Conservation (phyloP, 2,797 vertebrate genomes). For the Karalla daura region DNA sequence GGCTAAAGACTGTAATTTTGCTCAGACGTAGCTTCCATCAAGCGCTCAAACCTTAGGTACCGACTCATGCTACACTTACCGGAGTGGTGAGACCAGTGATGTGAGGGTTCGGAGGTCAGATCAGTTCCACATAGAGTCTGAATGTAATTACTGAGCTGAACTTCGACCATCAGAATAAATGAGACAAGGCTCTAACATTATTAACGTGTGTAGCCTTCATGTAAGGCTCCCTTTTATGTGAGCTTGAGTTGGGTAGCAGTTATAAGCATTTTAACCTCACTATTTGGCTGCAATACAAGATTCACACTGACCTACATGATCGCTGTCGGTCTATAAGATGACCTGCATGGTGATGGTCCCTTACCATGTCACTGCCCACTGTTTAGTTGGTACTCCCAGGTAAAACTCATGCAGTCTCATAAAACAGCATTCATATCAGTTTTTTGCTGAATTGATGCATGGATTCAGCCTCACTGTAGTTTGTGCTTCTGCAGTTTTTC, state of each 20-base stretch:
- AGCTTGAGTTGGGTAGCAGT: neutral
- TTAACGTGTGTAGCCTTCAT: conserved; percentile 23
- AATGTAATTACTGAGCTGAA: conserved; percentile 54
- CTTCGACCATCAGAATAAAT: conserved; percentile 51
- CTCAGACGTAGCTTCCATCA: conserved; percentile 53
- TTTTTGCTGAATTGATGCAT: neutral
- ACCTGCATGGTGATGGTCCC: too few relatives aligned
- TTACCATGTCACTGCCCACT: too few relatives aligned
- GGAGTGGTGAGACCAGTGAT: conserved; percentile 45
- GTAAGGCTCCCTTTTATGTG: neutral
- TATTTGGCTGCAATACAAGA: too few relatives aligned
- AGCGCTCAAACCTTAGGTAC: conserved; percentile 22
- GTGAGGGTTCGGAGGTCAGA: conserved; percentile 45
- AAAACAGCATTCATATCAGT: too few relatives aligned
- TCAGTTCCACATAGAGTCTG: conserved; percentile 19
- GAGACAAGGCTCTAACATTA: conserved; percentile 45
- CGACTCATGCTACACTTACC: conserved; percentile 35
- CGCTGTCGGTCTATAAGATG: too few relatives aligned
- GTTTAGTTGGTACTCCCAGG: too few relatives aligned
- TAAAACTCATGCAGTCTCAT: too few relatives aligned
- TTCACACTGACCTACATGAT: too few relatives aligned
- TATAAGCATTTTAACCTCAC: too few relatives aligned
- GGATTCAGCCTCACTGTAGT: neutral
- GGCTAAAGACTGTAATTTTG: conserved; percentile 73
- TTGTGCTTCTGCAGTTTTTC: too few relatives aligned